Percentiles rank a stretch among this genome's conserved stretches.
phyloP scores from a whole-genome alignment of 2,888 invertebrate genomes.

The Chloroclysta siterata region DNA sequence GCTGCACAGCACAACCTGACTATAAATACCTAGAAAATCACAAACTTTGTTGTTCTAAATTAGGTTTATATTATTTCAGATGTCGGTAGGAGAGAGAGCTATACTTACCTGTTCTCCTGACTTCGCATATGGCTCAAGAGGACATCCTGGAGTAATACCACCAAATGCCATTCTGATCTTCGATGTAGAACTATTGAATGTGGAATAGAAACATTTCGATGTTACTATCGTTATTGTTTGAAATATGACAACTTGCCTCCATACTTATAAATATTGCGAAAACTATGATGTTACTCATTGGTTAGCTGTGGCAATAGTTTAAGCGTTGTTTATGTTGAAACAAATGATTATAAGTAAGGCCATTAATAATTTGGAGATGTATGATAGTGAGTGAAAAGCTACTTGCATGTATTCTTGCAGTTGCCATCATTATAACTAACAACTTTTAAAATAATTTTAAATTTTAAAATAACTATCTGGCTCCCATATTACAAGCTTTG shows the following conservation, averaged over 20 bases:
- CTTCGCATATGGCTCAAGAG: constrained; percentile 96
- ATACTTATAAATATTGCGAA: not conserved
- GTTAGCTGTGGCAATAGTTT: too few relatives aligned
- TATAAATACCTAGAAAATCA: not conserved
- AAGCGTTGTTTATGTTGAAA: too few relatives aligned
- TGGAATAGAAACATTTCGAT: constrained; percentile 85
- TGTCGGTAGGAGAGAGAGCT: constrained; percentile 97
- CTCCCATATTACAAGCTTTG: too few relatives aligned
- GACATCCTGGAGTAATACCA: constrained; percentile 97
- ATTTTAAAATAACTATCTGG: too few relatives aligned
- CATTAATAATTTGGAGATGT: too few relatives aligned
- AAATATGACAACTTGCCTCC: not conserved
- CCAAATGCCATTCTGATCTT: constrained; percentile 97
- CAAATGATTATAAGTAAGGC: too few relatives aligned
- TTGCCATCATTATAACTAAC: too few relatives aligned
- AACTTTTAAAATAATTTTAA: too few relatives aligned
- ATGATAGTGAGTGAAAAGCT: too few relatives aligned
- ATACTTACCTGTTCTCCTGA: constrained; percentile 96
- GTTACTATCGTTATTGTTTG: constrained; percentile 1
- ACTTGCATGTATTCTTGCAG: too few relatives aligned
- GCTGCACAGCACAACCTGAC: too few relatives aligned
- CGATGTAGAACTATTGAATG: constrained; percentile 97
- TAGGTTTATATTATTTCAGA: constrained; percentile 78
- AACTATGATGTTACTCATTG: too few relatives aligned
- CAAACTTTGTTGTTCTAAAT: not conserved